phyloP scores from a whole-genome alignment of 2,113 vertebrate species.

The Fukomys damarensis region DNA sequence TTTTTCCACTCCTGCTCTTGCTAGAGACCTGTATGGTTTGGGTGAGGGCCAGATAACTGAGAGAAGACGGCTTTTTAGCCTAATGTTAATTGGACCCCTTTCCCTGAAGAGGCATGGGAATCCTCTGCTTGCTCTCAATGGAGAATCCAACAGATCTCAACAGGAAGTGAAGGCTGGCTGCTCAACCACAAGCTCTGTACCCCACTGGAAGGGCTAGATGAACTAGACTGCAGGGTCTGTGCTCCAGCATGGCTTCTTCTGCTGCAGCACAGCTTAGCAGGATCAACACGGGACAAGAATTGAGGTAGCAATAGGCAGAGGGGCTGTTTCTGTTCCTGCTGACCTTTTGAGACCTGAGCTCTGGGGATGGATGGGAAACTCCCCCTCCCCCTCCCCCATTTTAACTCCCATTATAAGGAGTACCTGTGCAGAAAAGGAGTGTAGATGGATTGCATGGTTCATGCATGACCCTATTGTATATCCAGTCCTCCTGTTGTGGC shows the following conservation, averaged over 20 bases:
- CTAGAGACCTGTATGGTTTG: not conserved
- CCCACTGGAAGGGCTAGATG: slow-evolving; percentile 1
- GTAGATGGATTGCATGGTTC: not conserved
- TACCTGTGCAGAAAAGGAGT: not conserved
- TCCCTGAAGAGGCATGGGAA: not conserved
- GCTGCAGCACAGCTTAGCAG: not conserved
- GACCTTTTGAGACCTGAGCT: not conserved
- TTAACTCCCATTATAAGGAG: not conserved
- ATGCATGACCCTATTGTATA: not conserved
- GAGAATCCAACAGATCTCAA: slow-evolving; percentile 5
- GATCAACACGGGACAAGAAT: not conserved
- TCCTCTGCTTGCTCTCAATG: not conserved
- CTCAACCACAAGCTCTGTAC: not conserved
- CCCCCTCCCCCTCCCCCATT: not conserved
- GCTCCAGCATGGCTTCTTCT: not conserved
- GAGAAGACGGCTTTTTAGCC: not conserved
- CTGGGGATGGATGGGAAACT: not conserved
- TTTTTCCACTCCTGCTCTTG: not conserved
- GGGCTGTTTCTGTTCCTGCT: not conserved
- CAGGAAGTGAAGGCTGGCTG: not conserved
- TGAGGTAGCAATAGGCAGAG: not conserved
- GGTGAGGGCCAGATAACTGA: not conserved
- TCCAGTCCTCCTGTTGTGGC: not conserved
- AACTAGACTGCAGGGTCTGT: not conserved
- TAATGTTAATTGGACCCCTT: not conserved